Base-by-base conservation (phyloP, 1,140 invertebrate species). In the Apocrypta bakeri region DNA sequence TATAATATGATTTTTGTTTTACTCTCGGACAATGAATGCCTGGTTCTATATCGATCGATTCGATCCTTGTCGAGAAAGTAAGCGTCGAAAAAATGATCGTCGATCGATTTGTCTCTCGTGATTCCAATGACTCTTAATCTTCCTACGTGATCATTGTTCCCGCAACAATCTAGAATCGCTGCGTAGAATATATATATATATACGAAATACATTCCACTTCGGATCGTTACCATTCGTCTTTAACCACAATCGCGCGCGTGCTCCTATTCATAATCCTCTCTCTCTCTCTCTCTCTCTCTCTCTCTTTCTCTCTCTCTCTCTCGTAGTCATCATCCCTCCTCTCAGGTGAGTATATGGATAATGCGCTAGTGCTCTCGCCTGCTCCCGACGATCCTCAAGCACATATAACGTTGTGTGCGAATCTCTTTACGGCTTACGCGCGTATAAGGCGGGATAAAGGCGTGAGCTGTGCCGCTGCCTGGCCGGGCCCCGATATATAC, bases 401-500 rank as follows among this genome's bases (percentile, higher is more conserved):
- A n/a, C n/a, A n/a, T n/a, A n/a, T 66, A 29, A 24, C 24, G 63
- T 2, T 66, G 24, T n/a, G 25, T 24, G 63, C 17, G 25, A 84
- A 73, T 83, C 76, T 82, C 74, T 84, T 37, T 83, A 77, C 61
- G 84, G 85, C 81, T 82, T 84, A 84, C 80, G 87, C 88, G 87
- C 88, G 87, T 90, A 88, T 88, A 90, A 90, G 87, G 87, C 87
- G 85, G 90, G 88, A 89, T 90, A 88, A 90, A 90, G 89, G 88
- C 87, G 86, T 85, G 85, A 63, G 72, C 63, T 3, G 71, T 21
- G 37, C 14, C 21, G 40, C 63, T 66, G 48, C 3, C 40, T 71
- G 66, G 77, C 25, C 48, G 29, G 21, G 21, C 14, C 29, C 61
- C n/a, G 42, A 81, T 75, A 81, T 68, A 27, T 31, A 68, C 72